phyloP scores from a whole-genome alignment of 2,113 vertebrate species.

The Arothron firmamentum region DNA sequence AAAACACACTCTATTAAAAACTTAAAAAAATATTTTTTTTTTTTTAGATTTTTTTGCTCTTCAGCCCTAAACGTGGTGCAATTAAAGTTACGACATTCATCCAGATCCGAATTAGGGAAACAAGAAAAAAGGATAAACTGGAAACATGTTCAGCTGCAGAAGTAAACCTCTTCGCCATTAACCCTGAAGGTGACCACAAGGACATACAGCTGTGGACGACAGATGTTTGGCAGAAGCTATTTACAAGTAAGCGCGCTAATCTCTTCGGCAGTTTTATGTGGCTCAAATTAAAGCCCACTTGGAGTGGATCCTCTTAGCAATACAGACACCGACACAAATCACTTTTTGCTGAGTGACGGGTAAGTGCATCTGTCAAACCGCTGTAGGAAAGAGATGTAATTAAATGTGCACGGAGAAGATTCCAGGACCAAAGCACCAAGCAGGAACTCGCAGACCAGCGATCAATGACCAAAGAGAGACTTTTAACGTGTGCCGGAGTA shows the following conservation, averaged over 20 bases:
- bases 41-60: no score
- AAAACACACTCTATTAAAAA: no score
- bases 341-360: conserved; percentile 36
- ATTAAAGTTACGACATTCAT: no score
- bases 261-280: conserved; percentile 41
- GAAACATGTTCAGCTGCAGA: no score
- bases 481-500: no score
- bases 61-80: no score
- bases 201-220: conserved; percentile 15
- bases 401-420: conserved; percentile 27
- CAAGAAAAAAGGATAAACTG: no score
- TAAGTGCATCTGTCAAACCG: conserved; percentile 12
- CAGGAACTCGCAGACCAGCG: neutral
- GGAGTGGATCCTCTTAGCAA: conserved; percentile 11
- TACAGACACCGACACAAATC: neutral
- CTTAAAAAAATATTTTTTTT: no score
- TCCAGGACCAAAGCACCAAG: conserved; percentile 18
- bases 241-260: conserved; percentile 46
- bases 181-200: neutral
- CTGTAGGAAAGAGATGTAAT: conserved; percentile 35
- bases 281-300: conserved; percentile 35
- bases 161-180: neutral
- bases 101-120: no score
- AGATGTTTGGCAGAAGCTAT: conserved; percentile 50
- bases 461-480: no score